Percentiles rank a stretch among this genome's conserved stretches.
Evolutionary conservation across 2,113 vertebrate species (phyloP).

Genomic region (Chitala chitala): DNA sequence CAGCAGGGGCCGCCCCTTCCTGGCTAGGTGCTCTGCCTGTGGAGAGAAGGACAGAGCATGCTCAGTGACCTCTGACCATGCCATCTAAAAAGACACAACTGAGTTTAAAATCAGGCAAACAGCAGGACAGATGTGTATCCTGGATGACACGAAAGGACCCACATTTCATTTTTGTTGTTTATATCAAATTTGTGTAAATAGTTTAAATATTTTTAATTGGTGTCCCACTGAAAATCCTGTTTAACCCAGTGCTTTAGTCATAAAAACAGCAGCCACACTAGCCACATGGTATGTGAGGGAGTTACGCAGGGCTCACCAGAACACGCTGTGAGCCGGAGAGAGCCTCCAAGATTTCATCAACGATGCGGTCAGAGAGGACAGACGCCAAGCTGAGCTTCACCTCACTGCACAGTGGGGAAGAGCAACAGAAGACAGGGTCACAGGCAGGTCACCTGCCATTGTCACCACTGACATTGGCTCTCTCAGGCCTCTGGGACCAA

Average conservation of each 20-base stretch:
- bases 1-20: conserved; percentile 69
- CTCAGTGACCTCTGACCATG: background rate
- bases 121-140: background rate
- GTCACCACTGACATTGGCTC: background rate
- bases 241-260: no score
- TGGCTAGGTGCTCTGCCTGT: conserved; percentile 83
- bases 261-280: no score
- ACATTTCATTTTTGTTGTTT: background rate
- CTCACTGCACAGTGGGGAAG: conserved; percentile 61
- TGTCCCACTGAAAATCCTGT: no score
- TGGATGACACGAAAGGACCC: background rate
- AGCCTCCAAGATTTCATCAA: conserved; percentile 90
- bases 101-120: no score
- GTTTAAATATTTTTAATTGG: no score
- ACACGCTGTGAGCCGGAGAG: conserved; percentile 80
- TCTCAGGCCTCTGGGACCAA: background rate
- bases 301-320: conserved; percentile 67
- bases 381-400: conserved; percentile 93
- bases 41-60: background rate
- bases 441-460: background rate
- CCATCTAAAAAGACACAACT: background rate
- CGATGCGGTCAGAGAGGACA: conserved; percentile 91
- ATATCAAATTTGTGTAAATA: background rate
- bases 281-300: no score
- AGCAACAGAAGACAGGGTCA: background rate